phyloP scores from a whole-genome alignment of 2,888 invertebrate genomes.

The Plusia festucae region DNA sequence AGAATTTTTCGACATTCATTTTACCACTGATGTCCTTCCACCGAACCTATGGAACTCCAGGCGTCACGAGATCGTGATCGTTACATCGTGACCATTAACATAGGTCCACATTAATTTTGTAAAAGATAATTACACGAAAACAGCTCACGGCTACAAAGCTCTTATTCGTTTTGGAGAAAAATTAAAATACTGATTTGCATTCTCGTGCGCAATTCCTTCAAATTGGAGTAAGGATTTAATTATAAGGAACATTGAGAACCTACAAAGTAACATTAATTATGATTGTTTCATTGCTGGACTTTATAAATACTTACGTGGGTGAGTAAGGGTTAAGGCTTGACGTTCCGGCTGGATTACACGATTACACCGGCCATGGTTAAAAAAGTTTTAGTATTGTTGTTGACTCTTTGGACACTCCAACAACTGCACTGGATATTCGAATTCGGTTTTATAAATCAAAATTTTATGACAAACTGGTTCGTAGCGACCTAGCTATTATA shows the following conservation, averaged over 20 bases:
- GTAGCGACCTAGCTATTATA: too few relatives aligned
- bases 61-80: constrained; percentile 53
- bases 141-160: constrained; percentile 52
- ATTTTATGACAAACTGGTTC: too few relatives aligned
- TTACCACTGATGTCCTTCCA: background rate
- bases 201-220: constrained; percentile 34
- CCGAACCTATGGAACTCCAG: constrained; percentile 9
- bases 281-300: too few relatives aligned
- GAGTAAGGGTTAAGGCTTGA: too few relatives aligned
- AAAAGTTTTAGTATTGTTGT: too few relatives aligned
- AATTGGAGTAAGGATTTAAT: constrained; percentile 33
- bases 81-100: constrained; percentile 63
- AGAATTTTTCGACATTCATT: too few relatives aligned
- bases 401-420: too few relatives aligned
- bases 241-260: constrained; percentile 15
- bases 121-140: constrained; percentile 69
- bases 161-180: constrained; percentile 50
- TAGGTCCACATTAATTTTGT: constrained; percentile 65
- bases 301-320: too few relatives aligned
- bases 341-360: too few relatives aligned
- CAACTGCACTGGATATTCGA: too few relatives aligned
- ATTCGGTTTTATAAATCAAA: too few relatives aligned
- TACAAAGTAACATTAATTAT: constrained; percentile 7
- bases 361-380: too few relatives aligned
- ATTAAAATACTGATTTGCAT: constrained; percentile 57